Evolutionary conservation across 37 sponge, comb jelly and placozoan genomes (phyloP).

Genomic region (Diacarnus erythraeanus): DNA sequence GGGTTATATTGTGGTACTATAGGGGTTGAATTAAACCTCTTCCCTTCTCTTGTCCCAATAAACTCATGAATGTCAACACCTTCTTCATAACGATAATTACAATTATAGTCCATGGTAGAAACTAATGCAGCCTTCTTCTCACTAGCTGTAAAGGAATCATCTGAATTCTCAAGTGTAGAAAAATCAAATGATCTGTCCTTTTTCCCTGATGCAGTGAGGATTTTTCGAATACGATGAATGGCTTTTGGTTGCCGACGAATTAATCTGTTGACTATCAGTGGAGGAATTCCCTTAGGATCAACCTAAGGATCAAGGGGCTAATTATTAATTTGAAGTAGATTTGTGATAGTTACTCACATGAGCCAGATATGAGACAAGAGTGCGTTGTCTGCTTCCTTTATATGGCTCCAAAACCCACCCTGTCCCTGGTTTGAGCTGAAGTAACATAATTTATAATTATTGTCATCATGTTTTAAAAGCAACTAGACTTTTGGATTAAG

Average conservation of each 20-base stretch:
- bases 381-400: constrained; percentile 23
- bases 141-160: constrained; percentile 3
- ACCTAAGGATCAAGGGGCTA: constrained; percentile 2
- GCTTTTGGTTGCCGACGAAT: constrained; percentile 47
- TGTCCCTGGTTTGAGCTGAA: constrained; percentile 45
- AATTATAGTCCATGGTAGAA: background rate
- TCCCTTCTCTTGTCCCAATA: background rate
- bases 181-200: background rate
- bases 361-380: constrained; percentile 48
- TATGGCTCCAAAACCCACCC: constrained; percentile 66
- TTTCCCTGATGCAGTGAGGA: background rate
- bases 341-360: constrained; percentile 40
- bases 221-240: constrained; percentile 27
- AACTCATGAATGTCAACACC: background rate
- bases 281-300: constrained; percentile 48
- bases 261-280: constrained; percentile 50
- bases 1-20: background rate
- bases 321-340: too few species aligned
- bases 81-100: background rate
- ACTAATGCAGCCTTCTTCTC: background rate
- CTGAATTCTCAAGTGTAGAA: background rate
- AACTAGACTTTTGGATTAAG: too few species aligned
- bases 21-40: background rate
- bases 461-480: too few species aligned
- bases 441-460: too few species aligned